These are phyloP conservation scores for Phaetusa simplex DNA, from an alignment of 2,113 vertebrate species.

Conservation along the genomic window DNA sequence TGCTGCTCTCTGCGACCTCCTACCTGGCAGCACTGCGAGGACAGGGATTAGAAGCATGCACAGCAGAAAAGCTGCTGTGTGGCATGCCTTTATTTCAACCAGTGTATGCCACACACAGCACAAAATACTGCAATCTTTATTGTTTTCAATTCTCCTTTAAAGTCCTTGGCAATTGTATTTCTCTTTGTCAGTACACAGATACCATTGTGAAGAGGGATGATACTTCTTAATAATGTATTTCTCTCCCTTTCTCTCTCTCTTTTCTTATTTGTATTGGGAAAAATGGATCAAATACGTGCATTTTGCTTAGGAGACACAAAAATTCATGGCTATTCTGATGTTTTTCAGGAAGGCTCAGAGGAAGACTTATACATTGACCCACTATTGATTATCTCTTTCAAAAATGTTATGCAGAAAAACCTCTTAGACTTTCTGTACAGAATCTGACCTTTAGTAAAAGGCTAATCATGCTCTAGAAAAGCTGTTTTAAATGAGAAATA, in stretches of 20 bases:
- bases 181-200: background rate
- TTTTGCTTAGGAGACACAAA: constrained; percentile 10
- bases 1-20: constrained; percentile 38
- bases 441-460: background rate
- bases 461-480: background rate
- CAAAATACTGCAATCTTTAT: background rate
- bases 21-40: background rate
- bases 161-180: background rate
- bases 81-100: constrained; percentile 17
- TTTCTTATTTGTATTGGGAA: background rate
- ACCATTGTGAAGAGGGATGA: background rate
- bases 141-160: background rate
- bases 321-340: background rate
- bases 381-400: background rate
- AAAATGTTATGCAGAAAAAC: background rate
- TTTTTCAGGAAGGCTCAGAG: background rate
- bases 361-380: background rate
- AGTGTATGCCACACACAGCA: background rate
- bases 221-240: constrained; percentile 6
- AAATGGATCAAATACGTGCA: background rate
- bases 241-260: background rate
- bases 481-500: background rate
- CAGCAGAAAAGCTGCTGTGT: constrained; percentile 11
- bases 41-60: constrained; percentile 2
- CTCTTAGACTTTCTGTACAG: background rate